A percentile compares a stretch with the other conserved stretches of the same genome.
phyloP scores from a whole-genome alignment of 1,140 invertebrate genomes.

The Platyscapa corneri region DNA sequence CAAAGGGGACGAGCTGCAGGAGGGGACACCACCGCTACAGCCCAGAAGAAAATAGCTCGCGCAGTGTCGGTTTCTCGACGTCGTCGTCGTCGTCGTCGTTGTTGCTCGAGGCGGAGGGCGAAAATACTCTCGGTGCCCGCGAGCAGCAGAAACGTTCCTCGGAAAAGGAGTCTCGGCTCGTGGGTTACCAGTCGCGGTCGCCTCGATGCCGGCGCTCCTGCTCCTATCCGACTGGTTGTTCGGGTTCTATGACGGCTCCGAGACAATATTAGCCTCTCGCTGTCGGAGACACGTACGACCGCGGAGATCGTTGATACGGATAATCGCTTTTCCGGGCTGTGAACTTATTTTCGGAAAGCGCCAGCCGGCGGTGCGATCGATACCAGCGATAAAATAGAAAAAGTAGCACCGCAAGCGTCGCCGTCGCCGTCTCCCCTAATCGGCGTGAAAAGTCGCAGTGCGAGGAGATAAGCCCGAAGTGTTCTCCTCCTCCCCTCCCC shows the following conservation, averaged over 20 bases:
- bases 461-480: too few species aligned
- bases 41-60: neutral
- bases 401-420: neutral
- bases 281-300: too few species aligned
- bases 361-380: neutral
- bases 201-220: too few species aligned
- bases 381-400: neutral
- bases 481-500: too few species aligned
- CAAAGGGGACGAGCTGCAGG: neutral
- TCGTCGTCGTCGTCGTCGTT: too few species aligned
- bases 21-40: neutral
- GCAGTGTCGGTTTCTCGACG: neutral
- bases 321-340: neutral
- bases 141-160: neutral
- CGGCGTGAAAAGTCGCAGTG: neutral
- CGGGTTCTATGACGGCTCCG: too few species aligned
- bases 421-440: neutral
- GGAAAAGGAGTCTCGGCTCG: too few species aligned
- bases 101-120: constrained; percentile 1
- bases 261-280: too few species aligned
- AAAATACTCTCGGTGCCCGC: neutral
- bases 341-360: neutral
- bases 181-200: too few species aligned
- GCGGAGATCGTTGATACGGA: neutral
- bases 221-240: too few species aligned